Percentiles rank a stretch among this genome's conserved stretches.
Evolutionary conservation across 1,140 invertebrate genomes (phyloP).

Genomic region (Brachionus sp.): DNA sequence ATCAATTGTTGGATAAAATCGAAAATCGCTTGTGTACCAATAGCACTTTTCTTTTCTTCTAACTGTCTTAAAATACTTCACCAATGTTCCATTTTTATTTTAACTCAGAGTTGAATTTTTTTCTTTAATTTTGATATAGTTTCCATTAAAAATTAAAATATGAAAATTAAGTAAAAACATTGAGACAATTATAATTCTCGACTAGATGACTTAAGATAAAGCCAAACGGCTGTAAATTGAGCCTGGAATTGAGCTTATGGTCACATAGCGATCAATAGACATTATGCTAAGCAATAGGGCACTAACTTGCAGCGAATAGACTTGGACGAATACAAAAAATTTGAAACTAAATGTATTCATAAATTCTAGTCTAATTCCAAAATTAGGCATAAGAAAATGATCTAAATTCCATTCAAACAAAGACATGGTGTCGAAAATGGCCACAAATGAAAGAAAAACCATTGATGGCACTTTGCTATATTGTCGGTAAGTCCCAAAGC

Average conservation of each 20-base stretch:
- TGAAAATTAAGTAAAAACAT: neutral
- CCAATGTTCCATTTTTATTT: neutral
- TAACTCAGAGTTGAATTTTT: neutral
- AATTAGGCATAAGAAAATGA: neutral
- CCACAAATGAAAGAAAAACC: constrained; percentile 2
- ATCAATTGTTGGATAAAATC: neutral
- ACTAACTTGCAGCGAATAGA: neutral
- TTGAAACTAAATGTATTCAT: neutral
- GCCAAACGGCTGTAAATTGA: neutral
- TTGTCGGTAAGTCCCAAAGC: too few relatives aligned
- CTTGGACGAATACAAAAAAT: constrained; percentile 7
- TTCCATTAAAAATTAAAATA: constrained; percentile 28
- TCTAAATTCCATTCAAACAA: constrained; percentile 26
- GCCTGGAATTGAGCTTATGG: neutral
- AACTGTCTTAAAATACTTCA: neutral
- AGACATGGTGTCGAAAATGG: constrained; percentile 1
- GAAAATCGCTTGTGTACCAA: neutral
- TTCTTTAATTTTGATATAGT: neutral
- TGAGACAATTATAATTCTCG: neutral
- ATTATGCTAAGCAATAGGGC: neutral
- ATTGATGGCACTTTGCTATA: neutral
- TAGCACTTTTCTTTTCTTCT: neutral
- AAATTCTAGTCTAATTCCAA: neutral
- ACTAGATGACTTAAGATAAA: neutral
- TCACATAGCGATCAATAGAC: constrained; percentile 11